phyloP scores from a whole-genome alignment of 2,888 invertebrate species.

The Iselma pallidipennis region DNA sequence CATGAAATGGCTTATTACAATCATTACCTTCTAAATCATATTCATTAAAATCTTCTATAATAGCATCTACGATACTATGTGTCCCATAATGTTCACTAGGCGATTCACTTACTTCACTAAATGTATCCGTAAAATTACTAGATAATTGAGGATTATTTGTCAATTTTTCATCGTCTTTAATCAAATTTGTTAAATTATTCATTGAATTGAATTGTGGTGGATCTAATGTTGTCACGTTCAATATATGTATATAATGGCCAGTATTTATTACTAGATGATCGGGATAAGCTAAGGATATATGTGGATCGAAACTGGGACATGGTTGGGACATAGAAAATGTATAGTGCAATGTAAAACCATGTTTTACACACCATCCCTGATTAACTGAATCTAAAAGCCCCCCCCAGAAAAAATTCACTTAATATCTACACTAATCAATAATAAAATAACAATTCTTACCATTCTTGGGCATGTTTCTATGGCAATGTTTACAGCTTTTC shows the following conservation, averaged over 20 bases:
- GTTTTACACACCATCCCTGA: constrained; percentile 71
- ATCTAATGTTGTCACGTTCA: constrained; percentile 50
- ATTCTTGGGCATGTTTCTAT: constrained; percentile 37
- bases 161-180: constrained; percentile 43
- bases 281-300: constrained; percentile 53
- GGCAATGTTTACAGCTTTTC: constrained; percentile 63
- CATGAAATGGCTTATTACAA: constrained; percentile 56
- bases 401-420: constrained; percentile 17
- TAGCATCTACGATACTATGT: constrained; percentile 53
- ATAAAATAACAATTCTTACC: constrained; percentile 41
- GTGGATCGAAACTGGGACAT: constrained; percentile 63
- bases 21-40: constrained; percentile 55
- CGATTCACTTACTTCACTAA: constrained; percentile 53
- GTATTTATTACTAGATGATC: constrained; percentile 55
- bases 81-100: constrained; percentile 50
- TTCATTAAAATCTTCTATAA: constrained; percentile 56
- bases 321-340: constrained; percentile 86
- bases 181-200: constrained; percentile 34
- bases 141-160: constrained; percentile 25
- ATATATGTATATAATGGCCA: constrained; percentile 55
- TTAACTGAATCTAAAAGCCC: constrained; percentile 42
- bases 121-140: constrained; percentile 44
- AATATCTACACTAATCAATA: background rate
- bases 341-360: constrained; percentile 90
- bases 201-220: constrained; percentile 36